Conservation (phyloP, 2,888 invertebrate species). For the Dysmachus trigonus region DNA sequence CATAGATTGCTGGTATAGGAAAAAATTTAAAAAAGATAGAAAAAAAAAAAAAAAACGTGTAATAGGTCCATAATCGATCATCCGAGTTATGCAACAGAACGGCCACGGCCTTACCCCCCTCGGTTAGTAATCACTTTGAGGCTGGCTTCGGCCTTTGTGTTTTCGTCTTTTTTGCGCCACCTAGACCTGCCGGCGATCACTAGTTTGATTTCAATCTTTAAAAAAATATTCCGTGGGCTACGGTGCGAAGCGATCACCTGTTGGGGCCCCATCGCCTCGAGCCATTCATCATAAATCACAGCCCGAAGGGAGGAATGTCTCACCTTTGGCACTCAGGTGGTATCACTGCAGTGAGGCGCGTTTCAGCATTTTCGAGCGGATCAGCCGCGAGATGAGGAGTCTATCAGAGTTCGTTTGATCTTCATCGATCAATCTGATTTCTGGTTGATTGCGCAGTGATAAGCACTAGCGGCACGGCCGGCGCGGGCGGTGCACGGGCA, state of each 20-base stretch:
- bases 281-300: background rate
- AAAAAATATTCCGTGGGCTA: background rate
- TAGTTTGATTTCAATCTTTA: background rate
- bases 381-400: background rate
- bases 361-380: no score
- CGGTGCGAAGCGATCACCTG: background rate
- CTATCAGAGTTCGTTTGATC: conserved; percentile 3
- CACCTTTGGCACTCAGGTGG: background rate
- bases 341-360: background rate
- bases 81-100: background rate
- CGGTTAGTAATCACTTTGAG: background rate
- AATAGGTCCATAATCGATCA: background rate
- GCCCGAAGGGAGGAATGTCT: background rate
- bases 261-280: background rate
- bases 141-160: background rate
- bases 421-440: conserved; percentile 22
- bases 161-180: background rate
- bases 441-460: background rate
- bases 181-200: background rate
- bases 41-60: background rate
- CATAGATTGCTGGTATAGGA: background rate
- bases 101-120: background rate
- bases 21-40: background rate
- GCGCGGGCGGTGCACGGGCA: no score
- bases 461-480: no score